These are phyloP conservation scores for Sacculina carcini DNA, from an alignment of 2,888 invertebrate genomes.

Conservation along the genomic window DNA sequence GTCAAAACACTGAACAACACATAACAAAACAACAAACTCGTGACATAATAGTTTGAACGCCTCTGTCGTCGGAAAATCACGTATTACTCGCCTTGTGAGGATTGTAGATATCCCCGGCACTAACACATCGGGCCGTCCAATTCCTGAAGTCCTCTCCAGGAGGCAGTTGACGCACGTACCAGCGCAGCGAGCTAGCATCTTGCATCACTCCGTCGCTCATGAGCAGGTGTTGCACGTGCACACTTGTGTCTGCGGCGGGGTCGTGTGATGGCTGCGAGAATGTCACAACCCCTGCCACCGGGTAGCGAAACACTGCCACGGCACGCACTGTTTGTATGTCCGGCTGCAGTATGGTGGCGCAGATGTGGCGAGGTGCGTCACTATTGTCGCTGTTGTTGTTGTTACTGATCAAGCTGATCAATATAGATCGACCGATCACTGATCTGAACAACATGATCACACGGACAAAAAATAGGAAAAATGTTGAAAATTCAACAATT, in stretches of 20 bases:
- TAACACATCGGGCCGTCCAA: constrained; percentile 60
- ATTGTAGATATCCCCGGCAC: constrained; percentile 46
- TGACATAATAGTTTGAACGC: not conserved
- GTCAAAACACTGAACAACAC: too few species aligned
- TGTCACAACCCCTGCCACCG: constrained; percentile 55
- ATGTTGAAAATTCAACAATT: too few species aligned
- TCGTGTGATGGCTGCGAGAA: constrained; percentile 52
- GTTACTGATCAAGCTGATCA: constrained; percentile 41
- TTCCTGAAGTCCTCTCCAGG: constrained; percentile 71
- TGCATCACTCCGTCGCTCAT: constrained; percentile 51
- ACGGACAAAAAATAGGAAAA: too few species aligned
- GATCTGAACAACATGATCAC: too few species aligned
- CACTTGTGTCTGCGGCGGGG: constrained; percentile 57
- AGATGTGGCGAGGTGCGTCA: constrained; percentile 15
- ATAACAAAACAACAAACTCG: not conserved
- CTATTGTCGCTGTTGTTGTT: constrained; percentile 19
- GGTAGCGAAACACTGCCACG: constrained; percentile 56
- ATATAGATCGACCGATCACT: not conserved
- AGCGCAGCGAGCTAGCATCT: constrained; percentile 27
- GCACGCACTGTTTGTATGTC: constrained; percentile 33
- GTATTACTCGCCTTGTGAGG: constrained; percentile 36
- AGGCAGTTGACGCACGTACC: constrained; percentile 51
- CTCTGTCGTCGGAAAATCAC: not conserved
- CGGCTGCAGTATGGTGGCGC: constrained; percentile 19
- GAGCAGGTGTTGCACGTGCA: constrained; percentile 54